A percentile compares a stretch with the other conserved stretches of the same genome.
These are phyloP conservation scores for Ctenochaetus hawaiiensis DNA, from an alignment of 2,797 vertebrate species.

Conservation along the genomic window DNA sequence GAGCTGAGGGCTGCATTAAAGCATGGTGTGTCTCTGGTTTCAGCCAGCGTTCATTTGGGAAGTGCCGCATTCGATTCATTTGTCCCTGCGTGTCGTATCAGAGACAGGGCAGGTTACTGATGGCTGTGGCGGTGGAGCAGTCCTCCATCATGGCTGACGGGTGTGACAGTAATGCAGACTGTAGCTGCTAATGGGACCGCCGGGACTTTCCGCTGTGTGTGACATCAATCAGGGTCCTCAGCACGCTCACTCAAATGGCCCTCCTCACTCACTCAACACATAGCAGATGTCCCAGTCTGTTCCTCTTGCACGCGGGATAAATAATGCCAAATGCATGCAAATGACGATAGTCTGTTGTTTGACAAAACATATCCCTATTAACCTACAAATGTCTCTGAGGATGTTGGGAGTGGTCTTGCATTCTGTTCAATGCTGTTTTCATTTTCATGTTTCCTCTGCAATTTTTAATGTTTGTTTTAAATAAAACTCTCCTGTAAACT, in stretches of 20 bases:
- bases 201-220: constrained; percentile 74
- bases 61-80: constrained; percentile 68
- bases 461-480: constrained; percentile 1
- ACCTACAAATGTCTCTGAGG: constrained; percentile 51
- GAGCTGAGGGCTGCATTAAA: constrained; percentile 66
- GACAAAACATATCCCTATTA: constrained; percentile 61
- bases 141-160: constrained; percentile 69
- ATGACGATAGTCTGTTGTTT: constrained; percentile 72
- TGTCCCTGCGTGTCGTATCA: constrained; percentile 54
- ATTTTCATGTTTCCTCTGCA: not conserved
- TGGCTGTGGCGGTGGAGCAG: constrained; percentile 54
- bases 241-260: constrained; percentile 75
- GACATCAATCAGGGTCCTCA: constrained; percentile 83
- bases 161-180: constrained; percentile 82
- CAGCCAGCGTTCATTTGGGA: constrained; percentile 66
- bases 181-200: constrained; percentile 84
- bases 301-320: constrained; percentile 60
- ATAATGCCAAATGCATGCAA: constrained; percentile 78
- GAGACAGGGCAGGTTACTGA: constrained; percentile 69
- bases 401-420: constrained; percentile 22
- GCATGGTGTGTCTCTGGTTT: constrained; percentile 66
- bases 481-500: not conserved
- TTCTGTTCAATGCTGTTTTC: constrained; percentile 13
- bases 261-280: constrained; percentile 78
- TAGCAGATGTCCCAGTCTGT: constrained; percentile 81